phyloP scores from a whole-genome alignment of 2,113 vertebrate genomes.

The Cercocebus atys region DNA sequence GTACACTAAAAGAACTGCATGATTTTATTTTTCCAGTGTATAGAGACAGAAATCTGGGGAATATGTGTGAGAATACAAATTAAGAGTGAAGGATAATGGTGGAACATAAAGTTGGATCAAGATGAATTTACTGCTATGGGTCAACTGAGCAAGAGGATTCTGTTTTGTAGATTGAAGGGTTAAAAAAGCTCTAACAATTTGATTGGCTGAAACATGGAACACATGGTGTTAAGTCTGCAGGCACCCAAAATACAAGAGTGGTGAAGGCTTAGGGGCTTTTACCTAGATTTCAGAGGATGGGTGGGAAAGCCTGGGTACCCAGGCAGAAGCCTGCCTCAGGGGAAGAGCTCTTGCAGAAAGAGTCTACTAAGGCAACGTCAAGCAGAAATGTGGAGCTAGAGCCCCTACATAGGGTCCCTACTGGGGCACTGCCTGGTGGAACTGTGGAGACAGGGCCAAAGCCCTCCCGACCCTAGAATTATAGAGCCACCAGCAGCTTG shows the following conservation, averaged over 20 bases:
- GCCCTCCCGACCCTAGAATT: background rate
- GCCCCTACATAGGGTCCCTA: background rate
- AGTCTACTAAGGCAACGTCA: background rate
- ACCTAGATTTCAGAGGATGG: background rate
- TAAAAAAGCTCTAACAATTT: background rate
- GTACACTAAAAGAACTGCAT: background rate
- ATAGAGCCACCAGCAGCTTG: background rate
- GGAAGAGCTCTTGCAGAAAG: background rate
- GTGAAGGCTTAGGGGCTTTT: background rate
- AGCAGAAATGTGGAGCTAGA: background rate
- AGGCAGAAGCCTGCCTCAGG: background rate
- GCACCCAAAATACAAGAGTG: background rate
- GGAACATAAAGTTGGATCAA: background rate
- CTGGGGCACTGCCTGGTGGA: background rate
- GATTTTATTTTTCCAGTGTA: background rate
- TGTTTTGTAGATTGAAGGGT: background rate
- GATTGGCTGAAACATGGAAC: background rate
- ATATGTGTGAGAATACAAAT: background rate
- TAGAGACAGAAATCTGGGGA: background rate
- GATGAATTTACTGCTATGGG: background rate
- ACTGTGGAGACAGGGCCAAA: background rate
- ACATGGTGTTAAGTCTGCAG: background rate
- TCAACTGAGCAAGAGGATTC: background rate
- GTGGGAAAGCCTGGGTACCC: background rate
- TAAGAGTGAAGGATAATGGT: background rate